Evolutionary conservation across 2,797 vertebrate genomes (phyloP).

Genomic region (Pangasius macronema): DNA sequence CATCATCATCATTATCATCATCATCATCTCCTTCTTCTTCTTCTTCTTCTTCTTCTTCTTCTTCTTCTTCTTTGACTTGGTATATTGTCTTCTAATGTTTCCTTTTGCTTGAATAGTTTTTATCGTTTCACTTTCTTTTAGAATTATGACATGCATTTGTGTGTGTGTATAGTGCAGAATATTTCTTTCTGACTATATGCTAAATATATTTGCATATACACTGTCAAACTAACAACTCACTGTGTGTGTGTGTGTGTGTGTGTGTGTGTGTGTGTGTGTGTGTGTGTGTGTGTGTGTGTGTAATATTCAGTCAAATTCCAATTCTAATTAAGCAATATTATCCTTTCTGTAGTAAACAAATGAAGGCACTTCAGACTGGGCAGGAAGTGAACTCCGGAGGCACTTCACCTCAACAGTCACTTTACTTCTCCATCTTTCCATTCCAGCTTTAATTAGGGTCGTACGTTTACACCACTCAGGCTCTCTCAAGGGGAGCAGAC

Average conservation of each 20-base stretch:
- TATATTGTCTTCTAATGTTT: not conserved
- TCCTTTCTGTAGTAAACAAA: not conserved
- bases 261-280: too few species aligned
- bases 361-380: not conserved
- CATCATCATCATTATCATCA: conserved; percentile 18
- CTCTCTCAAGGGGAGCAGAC: not conserved
- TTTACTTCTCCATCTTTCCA: not conserved
- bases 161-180: not conserved
- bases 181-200: not conserved
- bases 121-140: not conserved
- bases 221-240: not conserved
- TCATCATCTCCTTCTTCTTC: not conserved
- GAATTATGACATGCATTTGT: not conserved
- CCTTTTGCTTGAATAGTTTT: not conserved
- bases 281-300: not conserved
- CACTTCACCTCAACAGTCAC: not conserved
- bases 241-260: not conserved
- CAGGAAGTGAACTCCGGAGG: not conserved
- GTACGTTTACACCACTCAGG: not conserved
- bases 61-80: too few species aligned
- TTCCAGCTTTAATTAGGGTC: not conserved
- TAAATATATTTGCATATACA: not conserved
- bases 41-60: too few species aligned
- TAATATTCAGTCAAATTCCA: not conserved
- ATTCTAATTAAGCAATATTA: not conserved